Conservation (phyloP, 1,140 invertebrate genomes). For the Schlechtendalia chinensis region DNA sequence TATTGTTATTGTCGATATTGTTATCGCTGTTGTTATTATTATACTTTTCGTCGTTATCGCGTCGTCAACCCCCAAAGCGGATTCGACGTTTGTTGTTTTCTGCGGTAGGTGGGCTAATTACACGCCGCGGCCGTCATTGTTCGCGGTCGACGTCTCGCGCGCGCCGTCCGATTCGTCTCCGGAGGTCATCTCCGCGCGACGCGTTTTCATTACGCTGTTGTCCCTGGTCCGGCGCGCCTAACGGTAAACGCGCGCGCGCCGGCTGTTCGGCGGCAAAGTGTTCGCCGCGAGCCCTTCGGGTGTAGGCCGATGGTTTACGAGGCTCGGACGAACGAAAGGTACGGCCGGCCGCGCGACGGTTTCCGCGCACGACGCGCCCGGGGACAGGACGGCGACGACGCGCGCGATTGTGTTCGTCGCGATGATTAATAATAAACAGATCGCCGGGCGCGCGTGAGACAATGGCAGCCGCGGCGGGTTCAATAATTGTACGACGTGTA, state of each 20-base stretch:
- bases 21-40: slow-evolving; percentile 1
- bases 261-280: no score
- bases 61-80: neutral
- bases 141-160: neutral
- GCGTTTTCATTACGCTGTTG: no score
- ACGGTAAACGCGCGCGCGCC: neutral
- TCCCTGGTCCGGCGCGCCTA: neutral
- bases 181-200: neutral
- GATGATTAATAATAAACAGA: no score
- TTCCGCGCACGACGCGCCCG: no score
- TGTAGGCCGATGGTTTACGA: no score
- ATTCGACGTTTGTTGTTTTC: slow-evolving; percentile 17
- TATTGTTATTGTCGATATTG: neutral
- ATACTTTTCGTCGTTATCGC: no score
- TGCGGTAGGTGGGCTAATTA: slow-evolving; percentile 39
- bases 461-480: no score
- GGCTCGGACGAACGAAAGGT: no score
- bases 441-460: no score
- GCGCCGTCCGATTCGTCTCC: slow-evolving; percentile 28
- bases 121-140: slow-evolving; percentile 12
- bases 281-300: neutral
- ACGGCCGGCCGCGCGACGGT: neutral
- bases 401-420: no score
- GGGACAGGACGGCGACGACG: no score
- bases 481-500: no score